Base-by-base conservation (phyloP, 1,140 invertebrate genomes). In the Formica selysi region DNA sequence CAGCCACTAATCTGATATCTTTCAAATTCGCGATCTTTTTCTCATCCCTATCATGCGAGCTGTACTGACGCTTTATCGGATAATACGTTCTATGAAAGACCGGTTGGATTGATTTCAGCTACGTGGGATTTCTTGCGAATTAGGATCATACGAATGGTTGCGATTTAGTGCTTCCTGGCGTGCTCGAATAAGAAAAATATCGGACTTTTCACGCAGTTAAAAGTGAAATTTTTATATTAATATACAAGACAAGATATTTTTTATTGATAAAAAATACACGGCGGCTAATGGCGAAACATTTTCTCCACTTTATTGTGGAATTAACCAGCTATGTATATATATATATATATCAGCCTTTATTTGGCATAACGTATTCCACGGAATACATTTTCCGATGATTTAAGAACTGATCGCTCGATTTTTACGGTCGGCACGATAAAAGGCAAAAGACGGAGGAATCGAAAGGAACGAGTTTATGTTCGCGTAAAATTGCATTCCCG, bases 1-100 rank as follows among this genome's bases (percentile, higher is more conserved):
- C 84, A 86, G 19, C 51, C 36, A 51, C 61, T 67, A 89, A 89
- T 88, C 26, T 54, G 89, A 90, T 89, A 90, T 83, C 85, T 67
- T 87, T 89, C 87, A 36, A 90, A 90, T 89, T 87, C 29, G 61
- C 67, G n/a, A 44, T 44, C 57, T 32, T 65, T 68, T 86, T 81
- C 81, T 80, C 88, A 81, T 41, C 32, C 29, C n/a, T 65, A 51
- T 10, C 29, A 57, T 84, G 16, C 48, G 48, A 51, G 48, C 57
- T 48, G 71, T 19, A 3, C 8, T 61, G 11, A 74, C 22, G 41
- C 48, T 51, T 51, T 16, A 38, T 3, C 70, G 8, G 41, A 70
- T 83, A 51, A 65, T 38, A 48, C 64, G 29, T 57, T 29, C 19
- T n/a, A 22, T 44, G 68, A 70, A 78, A 76, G 22, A 4, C n/a